Conservation (phyloP, 2,797 vertebrate genomes). For the Mus spretus region DNA sequence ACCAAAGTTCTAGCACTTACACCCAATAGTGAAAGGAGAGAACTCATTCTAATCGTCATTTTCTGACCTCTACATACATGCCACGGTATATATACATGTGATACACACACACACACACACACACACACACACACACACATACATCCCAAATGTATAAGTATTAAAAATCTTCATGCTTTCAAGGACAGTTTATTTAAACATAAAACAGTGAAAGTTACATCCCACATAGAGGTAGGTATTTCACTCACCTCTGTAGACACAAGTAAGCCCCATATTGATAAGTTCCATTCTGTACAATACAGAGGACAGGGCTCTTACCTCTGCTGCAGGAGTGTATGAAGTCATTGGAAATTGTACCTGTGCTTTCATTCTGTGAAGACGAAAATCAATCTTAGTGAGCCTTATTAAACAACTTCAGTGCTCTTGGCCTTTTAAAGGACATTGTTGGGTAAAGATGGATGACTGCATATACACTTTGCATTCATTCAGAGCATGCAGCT, state of each 20-base stretch:
- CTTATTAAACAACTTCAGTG: constrained; percentile 73
- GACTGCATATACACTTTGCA: neutral
- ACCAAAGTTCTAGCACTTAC: neutral
- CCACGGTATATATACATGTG: neutral
- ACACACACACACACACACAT: neutral
- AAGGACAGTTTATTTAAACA: constrained; percentile 2
- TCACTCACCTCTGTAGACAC: neutral
- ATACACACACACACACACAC: neutral
- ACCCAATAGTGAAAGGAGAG: neutral
- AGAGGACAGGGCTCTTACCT: neutral
- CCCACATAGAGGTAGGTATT: neutral
- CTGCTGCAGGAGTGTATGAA: neutral
- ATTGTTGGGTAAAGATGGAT: constrained; percentile 60
- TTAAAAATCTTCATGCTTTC: neutral
- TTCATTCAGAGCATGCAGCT: constrained; percentile 57
- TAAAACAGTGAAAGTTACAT: neutral
- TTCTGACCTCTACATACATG: neutral
- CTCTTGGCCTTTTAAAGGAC: constrained; percentile 76
- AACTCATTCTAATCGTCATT: neutral
- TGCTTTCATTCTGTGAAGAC: constrained; percentile 45
- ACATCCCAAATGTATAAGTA: neutral
- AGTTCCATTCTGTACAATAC: neutral
- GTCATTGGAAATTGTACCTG: constrained; percentile 55
- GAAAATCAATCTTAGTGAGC: constrained; percentile 75
- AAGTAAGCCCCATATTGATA: neutral